Conservation (phyloP, 2,797 vertebrate genomes). For the Pseudopleuronectes americanus region DNA sequence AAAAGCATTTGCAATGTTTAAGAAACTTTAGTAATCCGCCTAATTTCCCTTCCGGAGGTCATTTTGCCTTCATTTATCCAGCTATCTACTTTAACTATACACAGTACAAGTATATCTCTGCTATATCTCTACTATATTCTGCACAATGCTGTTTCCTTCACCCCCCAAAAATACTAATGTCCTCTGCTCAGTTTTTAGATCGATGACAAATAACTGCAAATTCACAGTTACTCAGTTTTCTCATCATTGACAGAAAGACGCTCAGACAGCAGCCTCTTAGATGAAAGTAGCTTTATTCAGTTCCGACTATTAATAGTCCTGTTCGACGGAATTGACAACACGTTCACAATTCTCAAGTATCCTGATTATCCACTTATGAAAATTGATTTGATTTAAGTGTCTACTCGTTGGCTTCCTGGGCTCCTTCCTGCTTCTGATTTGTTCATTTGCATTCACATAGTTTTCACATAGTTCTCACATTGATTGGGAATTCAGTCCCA, state of each 20-base stretch:
- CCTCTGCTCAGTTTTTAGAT: background rate
- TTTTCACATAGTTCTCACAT: background rate
- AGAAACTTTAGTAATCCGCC: too few species aligned
- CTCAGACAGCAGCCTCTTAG: background rate
- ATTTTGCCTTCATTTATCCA: background rate
- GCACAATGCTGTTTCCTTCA: background rate
- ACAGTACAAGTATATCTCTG: background rate
- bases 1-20: too few species aligned
- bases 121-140: background rate
- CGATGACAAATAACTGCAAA: background rate
- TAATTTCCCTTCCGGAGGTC: too few species aligned
- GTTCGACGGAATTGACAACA: background rate
- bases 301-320: constrained; percentile 3
- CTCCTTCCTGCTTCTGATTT: background rate
- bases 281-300: background rate
- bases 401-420: background rate
- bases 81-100: background rate
- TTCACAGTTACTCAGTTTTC: background rate
- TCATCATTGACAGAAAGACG: background rate
- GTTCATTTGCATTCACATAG: constrained; percentile 6
- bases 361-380: background rate
- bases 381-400: background rate
- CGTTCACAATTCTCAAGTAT: background rate
- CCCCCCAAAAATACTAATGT: background rate
- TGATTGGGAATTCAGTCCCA: constrained; percentile 4